A percentile compares a stretch with the other conserved stretches of the same genome.
Evolutionary conservation across 1,140 invertebrate species (phyloP).

Genomic region (Dendroctonus ponderosae): DNA sequence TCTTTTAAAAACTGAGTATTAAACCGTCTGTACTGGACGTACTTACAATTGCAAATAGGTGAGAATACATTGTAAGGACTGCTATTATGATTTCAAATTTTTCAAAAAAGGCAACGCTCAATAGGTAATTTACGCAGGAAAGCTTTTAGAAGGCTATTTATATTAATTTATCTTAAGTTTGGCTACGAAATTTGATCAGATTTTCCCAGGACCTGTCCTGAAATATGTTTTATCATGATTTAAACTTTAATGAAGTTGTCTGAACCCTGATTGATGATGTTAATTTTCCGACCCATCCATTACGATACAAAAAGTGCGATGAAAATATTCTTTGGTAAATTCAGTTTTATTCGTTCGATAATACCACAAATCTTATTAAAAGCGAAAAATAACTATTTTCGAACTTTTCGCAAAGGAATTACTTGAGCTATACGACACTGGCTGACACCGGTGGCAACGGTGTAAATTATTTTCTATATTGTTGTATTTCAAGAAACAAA

Average conservation of each 20-base stretch:
- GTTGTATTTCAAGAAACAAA: no score
- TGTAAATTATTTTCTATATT: no score
- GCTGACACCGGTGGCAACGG: no score
- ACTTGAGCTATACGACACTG: no score
- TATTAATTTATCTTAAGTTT: conserved; percentile 32
- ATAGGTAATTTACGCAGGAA: no score
- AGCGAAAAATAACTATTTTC: no score
- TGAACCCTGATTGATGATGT: conserved; percentile 25
- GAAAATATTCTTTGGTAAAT: not conserved
- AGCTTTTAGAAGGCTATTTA: conserved; percentile 10
- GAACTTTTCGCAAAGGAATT: no score
- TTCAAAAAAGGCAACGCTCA: not conserved
- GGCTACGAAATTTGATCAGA: conserved; percentile 27
- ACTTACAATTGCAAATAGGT: no score
- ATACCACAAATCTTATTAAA: no score
- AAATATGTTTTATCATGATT: conserved; percentile 34
- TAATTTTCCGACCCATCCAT: conserved; percentile 26
- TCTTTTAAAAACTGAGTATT: no score
- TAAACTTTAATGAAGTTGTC: conserved; percentile 34
- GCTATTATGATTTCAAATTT: not conserved
- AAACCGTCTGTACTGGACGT: no score
- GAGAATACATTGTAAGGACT: not conserved
- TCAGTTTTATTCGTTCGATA: not conserved
- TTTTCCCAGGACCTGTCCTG: conserved; percentile 24
- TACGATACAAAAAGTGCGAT: conserved; percentile 15